These are phyloP conservation scores for Holotrichia oblita DNA, from an alignment of 1,140 invertebrate species.

Conservation along the genomic window DNA sequence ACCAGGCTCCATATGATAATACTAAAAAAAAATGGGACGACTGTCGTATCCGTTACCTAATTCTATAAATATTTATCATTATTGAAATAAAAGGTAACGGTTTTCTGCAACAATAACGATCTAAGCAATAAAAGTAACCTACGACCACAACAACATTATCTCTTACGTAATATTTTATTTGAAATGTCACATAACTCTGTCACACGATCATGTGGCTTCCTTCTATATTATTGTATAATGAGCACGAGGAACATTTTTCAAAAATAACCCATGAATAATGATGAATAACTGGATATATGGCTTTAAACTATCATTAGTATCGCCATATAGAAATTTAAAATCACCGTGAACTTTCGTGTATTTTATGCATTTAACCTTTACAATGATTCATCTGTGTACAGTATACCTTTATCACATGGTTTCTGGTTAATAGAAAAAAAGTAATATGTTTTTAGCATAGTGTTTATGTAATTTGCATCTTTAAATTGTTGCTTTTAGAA, in stretches of 20 bases:
- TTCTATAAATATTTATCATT: not conserved
- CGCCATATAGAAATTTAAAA: not conserved
- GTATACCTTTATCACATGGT: too few species aligned
- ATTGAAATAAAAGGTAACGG: not conserved
- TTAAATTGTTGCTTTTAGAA: too few species aligned
- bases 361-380: not conserved
- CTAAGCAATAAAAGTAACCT: not conserved
- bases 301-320: not conserved
- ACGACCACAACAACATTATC: not conserved
- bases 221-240: not conserved
- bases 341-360: not conserved
- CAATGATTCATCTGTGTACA: too few species aligned
- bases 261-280: too few species aligned
- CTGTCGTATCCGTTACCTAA: not conserved
- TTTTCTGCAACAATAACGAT: not conserved
- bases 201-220: not conserved
- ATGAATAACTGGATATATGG: not conserved
- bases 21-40: not conserved
- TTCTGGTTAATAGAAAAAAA: too few species aligned
- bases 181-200: not conserved
- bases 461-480: too few species aligned
- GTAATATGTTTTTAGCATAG: too few species aligned
- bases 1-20: not conserved
- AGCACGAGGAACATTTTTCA: not conserved
- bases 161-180: not conserved